phyloP scores from a whole-genome alignment of 35 echinoderm and acorn worm genomes.

The Holothuria glaberrima region DNA sequence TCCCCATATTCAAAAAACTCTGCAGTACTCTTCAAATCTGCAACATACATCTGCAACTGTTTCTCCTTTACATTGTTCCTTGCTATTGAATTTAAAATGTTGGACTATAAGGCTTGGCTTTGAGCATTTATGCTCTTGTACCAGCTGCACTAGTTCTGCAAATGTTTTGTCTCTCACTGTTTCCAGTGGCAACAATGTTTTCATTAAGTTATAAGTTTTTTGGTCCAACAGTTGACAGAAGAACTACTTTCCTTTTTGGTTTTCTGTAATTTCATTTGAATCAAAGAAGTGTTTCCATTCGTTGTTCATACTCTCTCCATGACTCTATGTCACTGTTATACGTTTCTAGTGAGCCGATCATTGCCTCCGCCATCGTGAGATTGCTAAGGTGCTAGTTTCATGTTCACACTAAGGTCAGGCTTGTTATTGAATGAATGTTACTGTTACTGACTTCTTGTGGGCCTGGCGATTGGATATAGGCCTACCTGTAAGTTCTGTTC shows the following conservation, averaged over 20 bases:
- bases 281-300: conserved; percentile 39
- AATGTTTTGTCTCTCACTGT: background rate
- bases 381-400: too few species aligned
- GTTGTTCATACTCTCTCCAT: conserved; percentile 39
- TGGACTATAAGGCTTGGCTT: conserved; percentile 30
- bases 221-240: background rate
- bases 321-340: conserved; percentile 30
- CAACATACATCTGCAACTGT: conserved; percentile 40
- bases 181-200: background rate
- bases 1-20: conserved; percentile 45
- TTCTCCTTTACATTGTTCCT: background rate
- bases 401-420: too few species aligned
- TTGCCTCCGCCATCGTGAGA: too few species aligned
- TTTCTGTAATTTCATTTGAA: conserved; percentile 20
- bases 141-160: conserved; percentile 22
- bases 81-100: conserved; percentile 49
- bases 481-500: too few species aligned
- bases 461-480: too few species aligned
- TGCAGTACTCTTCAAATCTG: conserved; percentile 28
- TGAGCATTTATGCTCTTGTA: conserved; percentile 32
- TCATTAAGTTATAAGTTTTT: conserved; percentile 11
- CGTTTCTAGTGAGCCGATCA: background rate
- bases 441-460: too few species aligned
- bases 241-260: background rate
- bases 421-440: too few species aligned